Evolutionary conservation across 2,888 invertebrate species (phyloP).

Genomic region (Tenthredo distinguenda): DNA sequence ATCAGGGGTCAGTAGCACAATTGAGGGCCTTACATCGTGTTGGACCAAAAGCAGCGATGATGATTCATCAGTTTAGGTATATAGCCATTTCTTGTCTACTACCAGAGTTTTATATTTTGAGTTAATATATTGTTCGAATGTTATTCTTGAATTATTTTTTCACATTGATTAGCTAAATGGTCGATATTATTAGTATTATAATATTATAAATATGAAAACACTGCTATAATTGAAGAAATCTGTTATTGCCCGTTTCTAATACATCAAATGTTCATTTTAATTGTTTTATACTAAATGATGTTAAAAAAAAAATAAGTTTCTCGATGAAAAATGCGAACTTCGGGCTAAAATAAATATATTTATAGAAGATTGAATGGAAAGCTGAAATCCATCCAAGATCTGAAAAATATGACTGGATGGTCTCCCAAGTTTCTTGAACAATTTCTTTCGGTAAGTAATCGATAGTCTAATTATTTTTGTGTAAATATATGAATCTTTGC

Average conservation of each 20-base stretch:
- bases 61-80: constrained; percentile 30
- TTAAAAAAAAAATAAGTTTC: background rate
- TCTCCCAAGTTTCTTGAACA: constrained; percentile 7
- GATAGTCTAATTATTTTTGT: background rate
- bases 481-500: background rate
- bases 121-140: background rate
- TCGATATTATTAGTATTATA: background rate
- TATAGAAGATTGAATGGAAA: background rate
- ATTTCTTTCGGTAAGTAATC: constrained; percentile 25
- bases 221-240: background rate
- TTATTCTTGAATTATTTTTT: background rate
- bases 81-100: background rate
- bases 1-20: constrained; percentile 11
- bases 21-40: background rate
- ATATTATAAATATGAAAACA: background rate
- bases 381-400: background rate
- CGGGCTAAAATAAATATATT: background rate
- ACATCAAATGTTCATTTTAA: background rate
- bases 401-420: constrained; percentile 37
- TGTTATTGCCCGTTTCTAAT: background rate
- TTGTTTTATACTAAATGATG: background rate
- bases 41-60: constrained; percentile 23
- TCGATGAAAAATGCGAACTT: background rate
- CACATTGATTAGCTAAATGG: background rate
- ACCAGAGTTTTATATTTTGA: background rate